These are phyloP conservation scores for Trialeurodes vaporariorum DNA, from an alignment of 1,140 invertebrate species.

Conservation along the genomic window DNA sequence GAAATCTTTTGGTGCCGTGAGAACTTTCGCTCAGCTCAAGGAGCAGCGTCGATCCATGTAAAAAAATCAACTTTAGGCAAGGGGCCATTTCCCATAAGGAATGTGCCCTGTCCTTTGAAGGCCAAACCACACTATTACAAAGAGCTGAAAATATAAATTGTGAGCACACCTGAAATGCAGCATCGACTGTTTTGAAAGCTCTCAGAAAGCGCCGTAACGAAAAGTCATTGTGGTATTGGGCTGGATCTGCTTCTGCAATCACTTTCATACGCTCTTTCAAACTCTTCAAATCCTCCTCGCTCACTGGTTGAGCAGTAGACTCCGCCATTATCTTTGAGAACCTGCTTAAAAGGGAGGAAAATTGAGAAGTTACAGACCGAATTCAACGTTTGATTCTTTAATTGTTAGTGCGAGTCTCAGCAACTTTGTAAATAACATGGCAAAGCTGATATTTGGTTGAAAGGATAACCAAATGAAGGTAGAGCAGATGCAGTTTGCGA, in stretches of 20 bases:
- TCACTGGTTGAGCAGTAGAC: conserved; percentile 35
- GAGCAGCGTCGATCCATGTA: neutral
- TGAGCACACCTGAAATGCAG: conserved; percentile 50
- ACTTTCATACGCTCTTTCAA: conserved; percentile 54
- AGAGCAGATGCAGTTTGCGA: too few species aligned
- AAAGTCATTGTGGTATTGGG: conserved; percentile 56
- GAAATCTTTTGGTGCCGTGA: neutral
- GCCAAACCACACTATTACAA: too few species aligned
- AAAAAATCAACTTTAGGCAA: neutral
- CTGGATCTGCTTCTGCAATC: conserved; percentile 52
- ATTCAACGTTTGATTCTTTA: too few species aligned
- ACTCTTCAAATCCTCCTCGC: conserved; percentile 47
- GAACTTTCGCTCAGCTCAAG: neutral
- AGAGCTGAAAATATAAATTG: neutral
- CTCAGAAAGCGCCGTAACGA: conserved; percentile 52
- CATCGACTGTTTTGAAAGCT: conserved; percentile 56
- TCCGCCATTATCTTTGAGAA: too few species aligned
- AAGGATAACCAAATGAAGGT: too few species aligned
- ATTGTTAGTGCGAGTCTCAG: too few species aligned
- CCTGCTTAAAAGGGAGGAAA: too few species aligned
- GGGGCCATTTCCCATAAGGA: too few species aligned
- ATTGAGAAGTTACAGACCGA: too few species aligned
- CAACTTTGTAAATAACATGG: too few species aligned
- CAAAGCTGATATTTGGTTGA: too few species aligned
- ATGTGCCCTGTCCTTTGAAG: too few species aligned